These are phyloP conservation scores for Ormyrus thymus DNA, from an alignment of 2,888 invertebrate genomes.

Conservation along the genomic window DNA sequence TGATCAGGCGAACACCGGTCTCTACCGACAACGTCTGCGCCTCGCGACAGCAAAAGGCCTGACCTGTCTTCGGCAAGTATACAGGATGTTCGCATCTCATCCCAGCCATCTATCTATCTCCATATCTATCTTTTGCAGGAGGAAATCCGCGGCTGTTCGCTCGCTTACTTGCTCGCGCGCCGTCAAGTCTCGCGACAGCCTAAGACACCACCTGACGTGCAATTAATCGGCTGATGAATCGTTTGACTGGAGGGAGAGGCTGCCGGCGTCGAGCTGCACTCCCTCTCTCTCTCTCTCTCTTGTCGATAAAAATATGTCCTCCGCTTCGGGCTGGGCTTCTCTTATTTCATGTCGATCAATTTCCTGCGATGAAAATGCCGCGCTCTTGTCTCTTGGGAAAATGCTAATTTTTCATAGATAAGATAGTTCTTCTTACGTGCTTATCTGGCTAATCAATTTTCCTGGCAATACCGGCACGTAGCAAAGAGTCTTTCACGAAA, in stretches of 20 bases:
- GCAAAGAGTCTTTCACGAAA: no score
- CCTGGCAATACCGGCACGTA: no score
- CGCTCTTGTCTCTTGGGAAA: no score
- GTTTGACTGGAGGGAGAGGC: constrained; percentile 38
- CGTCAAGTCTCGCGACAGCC: constrained; percentile 32
- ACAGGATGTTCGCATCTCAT: neutral
- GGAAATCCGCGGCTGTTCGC: constrained; percentile 21
- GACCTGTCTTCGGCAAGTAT: constrained; percentile 18
- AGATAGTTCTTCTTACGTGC: no score
- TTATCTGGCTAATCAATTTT: no score
- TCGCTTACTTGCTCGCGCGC: constrained; percentile 20
- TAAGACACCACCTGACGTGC: constrained; percentile 51
- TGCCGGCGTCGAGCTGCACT: neutral
- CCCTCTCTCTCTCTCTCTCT: neutral
- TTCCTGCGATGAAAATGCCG: neutral
- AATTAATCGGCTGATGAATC: constrained; percentile 56
- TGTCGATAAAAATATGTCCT: constrained; percentile 48
- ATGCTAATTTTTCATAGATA: no score
- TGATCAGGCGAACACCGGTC: neutral
- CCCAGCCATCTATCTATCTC: constrained; percentile 9
- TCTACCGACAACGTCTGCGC: neutral
- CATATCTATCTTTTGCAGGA: constrained; percentile 32
- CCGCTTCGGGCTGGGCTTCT: constrained; percentile 2
- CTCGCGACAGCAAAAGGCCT: neutral
- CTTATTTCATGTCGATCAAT: constrained; percentile 40